phyloP scores from a whole-genome alignment of 2,888 invertebrate species.

The Nemapogon koenigi region DNA sequence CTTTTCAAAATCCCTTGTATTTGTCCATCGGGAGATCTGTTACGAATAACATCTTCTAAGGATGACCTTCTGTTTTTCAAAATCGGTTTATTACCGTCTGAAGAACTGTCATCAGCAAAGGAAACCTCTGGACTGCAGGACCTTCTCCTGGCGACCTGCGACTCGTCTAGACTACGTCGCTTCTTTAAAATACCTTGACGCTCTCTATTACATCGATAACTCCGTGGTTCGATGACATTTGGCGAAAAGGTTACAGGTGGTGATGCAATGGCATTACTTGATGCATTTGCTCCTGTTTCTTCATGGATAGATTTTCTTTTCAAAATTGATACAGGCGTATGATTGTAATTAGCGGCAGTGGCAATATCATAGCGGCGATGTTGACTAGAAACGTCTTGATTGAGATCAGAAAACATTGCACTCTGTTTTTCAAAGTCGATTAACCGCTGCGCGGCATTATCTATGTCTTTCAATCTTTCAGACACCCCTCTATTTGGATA shows the following conservation, averaged over 20 bases:
- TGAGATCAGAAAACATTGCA: constrained; percentile 64
- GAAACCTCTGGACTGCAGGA: constrained; percentile 76
- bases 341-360: constrained; percentile 37
- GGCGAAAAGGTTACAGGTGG: constrained; percentile 85
- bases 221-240: constrained; percentile 72
- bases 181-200: constrained; percentile 85
- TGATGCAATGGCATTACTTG: constrained; percentile 61
- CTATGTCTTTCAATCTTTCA: constrained; percentile 57
- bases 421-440: constrained; percentile 62
- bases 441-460: constrained; percentile 59
- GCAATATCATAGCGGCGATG: constrained; percentile 50
- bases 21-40: constrained; percentile 69
- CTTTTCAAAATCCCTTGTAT: constrained; percentile 74
- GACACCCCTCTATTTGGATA: constrained; percentile 44
- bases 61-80: constrained; percentile 74
- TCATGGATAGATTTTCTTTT: constrained; percentile 71
- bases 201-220: constrained; percentile 60
- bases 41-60: constrained; percentile 71
- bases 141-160: constrained; percentile 70
- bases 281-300: constrained; percentile 50
- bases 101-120: constrained; percentile 60
- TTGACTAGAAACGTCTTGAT: constrained; percentile 58
- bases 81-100: constrained; percentile 69
- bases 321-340: constrained; percentile 69
- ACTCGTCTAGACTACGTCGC: constrained; percentile 82